Evolutionary conservation across 2,888 invertebrate genomes (phyloP).

Genomic region (Agonopterix arenella): DNA sequence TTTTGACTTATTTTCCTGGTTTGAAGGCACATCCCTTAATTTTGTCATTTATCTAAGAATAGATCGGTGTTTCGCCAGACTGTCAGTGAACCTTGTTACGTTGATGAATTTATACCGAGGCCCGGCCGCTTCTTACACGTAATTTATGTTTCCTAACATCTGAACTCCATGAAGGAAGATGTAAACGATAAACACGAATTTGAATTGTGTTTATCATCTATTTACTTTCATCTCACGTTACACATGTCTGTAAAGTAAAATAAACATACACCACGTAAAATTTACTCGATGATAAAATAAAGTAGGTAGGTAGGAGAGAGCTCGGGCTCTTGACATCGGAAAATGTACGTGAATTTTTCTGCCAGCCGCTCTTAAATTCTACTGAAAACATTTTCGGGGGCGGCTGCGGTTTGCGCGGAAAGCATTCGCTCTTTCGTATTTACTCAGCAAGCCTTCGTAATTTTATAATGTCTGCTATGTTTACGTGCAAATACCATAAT

Average conservation of each 20-base stretch:
- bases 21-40: no score
- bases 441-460: constrained; percentile 36
- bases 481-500: constrained; percentile 3
- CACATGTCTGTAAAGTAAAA: constrained; percentile 12
- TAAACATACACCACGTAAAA: constrained; percentile 21
- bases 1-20: no score
- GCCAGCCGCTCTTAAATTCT: constrained; percentile 42
- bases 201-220: constrained; percentile 3
- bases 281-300: constrained; percentile 39
- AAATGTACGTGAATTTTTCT: constrained; percentile 49
- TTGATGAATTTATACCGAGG: constrained; percentile 1
- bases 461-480: constrained; percentile 20
- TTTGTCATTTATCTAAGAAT: no score
- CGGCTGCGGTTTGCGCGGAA: constrained; percentile 44
- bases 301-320: constrained; percentile 16
- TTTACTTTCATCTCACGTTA: constrained; percentile 16
- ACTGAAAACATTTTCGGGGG: constrained; percentile 54
- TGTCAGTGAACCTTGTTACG: not conserved
- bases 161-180: constrained; percentile 7
- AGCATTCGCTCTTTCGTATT: constrained; percentile 42
- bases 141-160: constrained; percentile 5
- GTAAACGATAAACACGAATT: constrained; percentile 8
- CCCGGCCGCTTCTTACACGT: not conserved
- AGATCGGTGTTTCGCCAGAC: no score
- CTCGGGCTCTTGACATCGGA: constrained; percentile 33